Percentiles rank a stretch among this genome's conserved stretches.
These are phyloP conservation scores for Agrotis ipsilon DNA, from an alignment of 2,888 invertebrate genomes.

Conservation along the genomic window DNA sequence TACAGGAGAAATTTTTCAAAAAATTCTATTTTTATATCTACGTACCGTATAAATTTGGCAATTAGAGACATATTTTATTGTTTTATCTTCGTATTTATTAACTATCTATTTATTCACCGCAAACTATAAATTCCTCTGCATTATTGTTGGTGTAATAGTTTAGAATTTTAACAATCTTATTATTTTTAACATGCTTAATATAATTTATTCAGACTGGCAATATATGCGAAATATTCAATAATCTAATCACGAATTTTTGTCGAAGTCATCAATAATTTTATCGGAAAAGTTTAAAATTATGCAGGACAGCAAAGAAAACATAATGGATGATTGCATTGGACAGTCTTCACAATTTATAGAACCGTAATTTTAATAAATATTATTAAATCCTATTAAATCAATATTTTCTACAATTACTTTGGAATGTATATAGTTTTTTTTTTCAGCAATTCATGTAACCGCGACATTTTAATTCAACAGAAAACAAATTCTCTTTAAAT, in stretches of 20 bases:
- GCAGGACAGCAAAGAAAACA: constrained; percentile 37
- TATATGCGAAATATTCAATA: constrained; percentile 48
- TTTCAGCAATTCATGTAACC: constrained; percentile 24
- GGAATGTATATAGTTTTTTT: constrained; percentile 52
- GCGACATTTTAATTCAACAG: constrained; percentile 22
- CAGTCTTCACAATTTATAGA: constrained; percentile 51
- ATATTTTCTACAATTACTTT: constrained; percentile 48
- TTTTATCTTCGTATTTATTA: constrained; percentile 79
- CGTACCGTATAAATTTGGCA: constrained; percentile 88
- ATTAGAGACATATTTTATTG: constrained; percentile 85
- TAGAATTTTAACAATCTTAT: constrained; percentile 65
- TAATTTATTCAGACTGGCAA: constrained; percentile 65
- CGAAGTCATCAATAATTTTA: constrained; percentile 11
- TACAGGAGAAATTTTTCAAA: constrained; percentile 86
- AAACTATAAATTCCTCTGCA: constrained; percentile 87
- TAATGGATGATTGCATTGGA: constrained; percentile 30
- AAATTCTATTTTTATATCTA: constrained; percentile 83
- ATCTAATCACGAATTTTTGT: constrained; percentile 56
- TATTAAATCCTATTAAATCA: constrained; percentile 43
- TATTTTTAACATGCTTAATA: constrained; percentile 59
- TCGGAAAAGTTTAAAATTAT: constrained; percentile 24
- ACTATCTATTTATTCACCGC: constrained; percentile 80
- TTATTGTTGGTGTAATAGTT: constrained; percentile 79
- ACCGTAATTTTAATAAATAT: constrained; percentile 15
- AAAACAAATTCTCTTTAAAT: constrained; percentile 2